Evolutionary conservation across 1,140 invertebrate species (phyloP), one percentile per base, ranked within the genome.

Genomic region (Drosophila pallidifrons): DNA sequence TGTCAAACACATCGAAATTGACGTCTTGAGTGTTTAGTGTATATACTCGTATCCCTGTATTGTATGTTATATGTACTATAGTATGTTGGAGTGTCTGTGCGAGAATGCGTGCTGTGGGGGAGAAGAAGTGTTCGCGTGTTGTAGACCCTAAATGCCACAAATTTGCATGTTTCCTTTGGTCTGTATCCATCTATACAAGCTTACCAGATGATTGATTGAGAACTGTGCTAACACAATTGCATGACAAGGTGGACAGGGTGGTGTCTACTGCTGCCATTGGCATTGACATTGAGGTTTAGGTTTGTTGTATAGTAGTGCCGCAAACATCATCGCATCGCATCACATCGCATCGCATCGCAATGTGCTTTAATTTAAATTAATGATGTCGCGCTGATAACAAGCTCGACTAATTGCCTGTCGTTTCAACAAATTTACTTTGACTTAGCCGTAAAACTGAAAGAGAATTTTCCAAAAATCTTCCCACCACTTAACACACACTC

Each of bases 141-240:
- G 68, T 61, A 75, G 82, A 86, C 79, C 82, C 79, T 79, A 86
- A 87, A 87, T 87, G 82, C 82, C 82, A 86, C 82, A 86, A 86
- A 86, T 86, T 86, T 86, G 79, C 79, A 75, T 87, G 82, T 10
- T 10, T 10, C 10, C 7, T 82, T 87, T 60, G 68, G 69, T 66
- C 54, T 77, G 8, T 10, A 41, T 54, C 46, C 46, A 64, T 51
- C 76, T 45, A 6, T 32, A 66, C 52, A 38, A 16, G 13, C 38
- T 49, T 15, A n/a, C 63, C 67, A 35, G 70, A 86, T 86, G 82
- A 86, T 86, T 86, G 82, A 87, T 86, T 86, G 82, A 86, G 87
- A 86, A 86, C 78, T 82, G 75, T 87, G 82, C 82, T 78, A 86
- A 79, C 82, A 81, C 75, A 86, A 85, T 81, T 81, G 77, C 82